Evolutionary conservation across 2,113 vertebrate species (phyloP), one percentile per base, ranked within the genome.

Genomic region (Australoheros scitulus): DNA sequence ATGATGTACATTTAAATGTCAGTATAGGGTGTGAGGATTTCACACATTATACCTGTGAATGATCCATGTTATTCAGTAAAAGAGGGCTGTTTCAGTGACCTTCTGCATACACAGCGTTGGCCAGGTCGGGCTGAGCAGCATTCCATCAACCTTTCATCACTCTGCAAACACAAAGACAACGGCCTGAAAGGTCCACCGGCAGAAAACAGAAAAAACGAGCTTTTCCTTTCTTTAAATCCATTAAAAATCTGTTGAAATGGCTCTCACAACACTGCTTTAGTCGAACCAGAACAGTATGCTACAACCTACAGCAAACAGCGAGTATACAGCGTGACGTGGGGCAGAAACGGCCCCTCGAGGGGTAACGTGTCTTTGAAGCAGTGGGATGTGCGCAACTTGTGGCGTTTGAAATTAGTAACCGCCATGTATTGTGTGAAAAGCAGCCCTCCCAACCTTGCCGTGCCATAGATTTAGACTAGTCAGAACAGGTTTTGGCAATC

Each of bases 111-210:
- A 90, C 65, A 18, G 85, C 41, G 56, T 64, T 75, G 83, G 84
- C 85, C 92, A 90, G 92, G 89, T 94, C 87, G 91, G 78, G 87
- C 80, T 59, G 83, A 92, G 87, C 93, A 92, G 92, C 95, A 96
- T 96, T 96, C 96, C 95, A 88, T 89, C 83, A 90, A 82, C 89
- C 93, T 95, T 95, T 95, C 94, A 94, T 96, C 95, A 96, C 88
- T 91, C 87, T 61, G 92, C 91, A 94, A 91, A 91, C 94, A 94
- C 89, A 93, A 93, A 92, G 93, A 89, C 89, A 84, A 64, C 83
- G 43, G 83, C 70, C 65, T 20, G 22, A 86, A 75, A 88, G 68
- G 61, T 91, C 87, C 64, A 20, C 83, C 90, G 63, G 77, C 29
- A 41, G 79, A 85, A 89, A 90, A 85, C 29, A 79, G 47, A 61